Evolutionary conservation across 2,113 vertebrate species (phyloP), one percentile per base, ranked within the genome.

Genomic region (Vicugna pacos): DNA sequence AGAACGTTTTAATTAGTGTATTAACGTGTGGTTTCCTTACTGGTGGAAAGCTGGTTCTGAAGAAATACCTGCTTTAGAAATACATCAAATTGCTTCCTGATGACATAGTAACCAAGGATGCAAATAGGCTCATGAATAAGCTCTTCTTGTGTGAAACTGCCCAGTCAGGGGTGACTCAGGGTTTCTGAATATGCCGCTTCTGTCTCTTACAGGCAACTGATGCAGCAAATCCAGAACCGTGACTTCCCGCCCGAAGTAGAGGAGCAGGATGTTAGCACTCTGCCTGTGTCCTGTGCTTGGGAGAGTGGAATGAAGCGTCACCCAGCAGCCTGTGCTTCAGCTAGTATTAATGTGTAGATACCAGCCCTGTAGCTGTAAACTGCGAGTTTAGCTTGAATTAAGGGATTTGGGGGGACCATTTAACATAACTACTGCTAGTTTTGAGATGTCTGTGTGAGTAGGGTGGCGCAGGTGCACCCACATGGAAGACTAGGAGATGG

Each of bases 221-320:
- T 99, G 98, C 99, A 99, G 98, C 99, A 99, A 94, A 98, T 99
- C 94, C 98, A 97, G 96, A 98, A 98, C 77, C 98, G 97, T 86
- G 99, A 98, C 2, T 97, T 99, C 97, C 98, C 97, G 0, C 72
- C 98, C 8, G 98, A 98, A 48, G 98, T 69, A 16, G 99, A 99
- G 65, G 99, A 99, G 93, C 98, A 98, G 52, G 98, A 98, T 20
- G 24, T 96, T 52, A 94, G 98, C 52, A 97, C 98, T n/a, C 90
- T 99, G 98, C 99, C 99, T 8, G 97, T 99, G 42, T 99, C 99
- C 88, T 99, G 99, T 95, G 99, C 99, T 62, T 97, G 98, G 97
- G 99, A 99, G 98, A 99, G 99, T 1, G 99, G 98, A 91, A 97
- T 99, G 97, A 99, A 99, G 38, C 98, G 99, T 11, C 97, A 97